phyloP scores from a whole-genome alignment of 1,140 invertebrate genomes.

The Potamilus streckersoni region DNA sequence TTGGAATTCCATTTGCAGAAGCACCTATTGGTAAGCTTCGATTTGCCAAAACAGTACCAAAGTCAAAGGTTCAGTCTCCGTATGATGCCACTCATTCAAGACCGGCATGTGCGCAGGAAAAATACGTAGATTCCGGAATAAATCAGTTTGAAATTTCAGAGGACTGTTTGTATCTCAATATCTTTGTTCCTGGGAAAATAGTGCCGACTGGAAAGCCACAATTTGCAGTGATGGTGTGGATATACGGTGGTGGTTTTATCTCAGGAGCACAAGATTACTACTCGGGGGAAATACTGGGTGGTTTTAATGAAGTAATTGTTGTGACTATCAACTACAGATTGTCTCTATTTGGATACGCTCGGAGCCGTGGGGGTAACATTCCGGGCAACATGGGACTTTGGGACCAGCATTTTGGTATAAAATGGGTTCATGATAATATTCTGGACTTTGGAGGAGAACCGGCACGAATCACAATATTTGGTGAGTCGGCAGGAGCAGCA shows the following conservation, averaged over 20 bases:
- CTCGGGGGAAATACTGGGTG: constrained; percentile 86
- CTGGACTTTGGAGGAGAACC: constrained; percentile 80
- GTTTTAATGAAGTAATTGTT: constrained; percentile 82
- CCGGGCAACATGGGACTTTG: constrained; percentile 52
- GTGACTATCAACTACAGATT: constrained; percentile 81
- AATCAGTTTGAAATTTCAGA: constrained; percentile 69
- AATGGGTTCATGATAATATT: constrained; percentile 81
- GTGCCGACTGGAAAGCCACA: constrained; percentile 62
- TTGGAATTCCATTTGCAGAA: constrained; percentile 1
- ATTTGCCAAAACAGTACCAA: neutral
- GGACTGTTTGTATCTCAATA: constrained; percentile 95
- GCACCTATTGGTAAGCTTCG: constrained; percentile 1
- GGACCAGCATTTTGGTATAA: constrained; percentile 79
- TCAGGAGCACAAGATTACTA: constrained; percentile 88
- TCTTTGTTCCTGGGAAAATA: constrained; percentile 77
- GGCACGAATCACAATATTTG: constrained; percentile 77
- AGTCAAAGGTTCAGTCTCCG: neutral
- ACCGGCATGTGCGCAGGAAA: neutral
- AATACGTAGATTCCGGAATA: neutral
- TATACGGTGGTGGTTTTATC: constrained; percentile 95
- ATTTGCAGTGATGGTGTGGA: constrained; percentile 92
- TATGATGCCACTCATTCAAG: neutral
- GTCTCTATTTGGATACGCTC: constrained; percentile 74
- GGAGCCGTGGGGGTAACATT: constrained; percentile 71
- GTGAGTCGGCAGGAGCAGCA: constrained; percentile 86